Evolutionary conservation across 2,113 vertebrate genomes (phyloP).

Genomic region (Antechinus stuartii): DNA sequence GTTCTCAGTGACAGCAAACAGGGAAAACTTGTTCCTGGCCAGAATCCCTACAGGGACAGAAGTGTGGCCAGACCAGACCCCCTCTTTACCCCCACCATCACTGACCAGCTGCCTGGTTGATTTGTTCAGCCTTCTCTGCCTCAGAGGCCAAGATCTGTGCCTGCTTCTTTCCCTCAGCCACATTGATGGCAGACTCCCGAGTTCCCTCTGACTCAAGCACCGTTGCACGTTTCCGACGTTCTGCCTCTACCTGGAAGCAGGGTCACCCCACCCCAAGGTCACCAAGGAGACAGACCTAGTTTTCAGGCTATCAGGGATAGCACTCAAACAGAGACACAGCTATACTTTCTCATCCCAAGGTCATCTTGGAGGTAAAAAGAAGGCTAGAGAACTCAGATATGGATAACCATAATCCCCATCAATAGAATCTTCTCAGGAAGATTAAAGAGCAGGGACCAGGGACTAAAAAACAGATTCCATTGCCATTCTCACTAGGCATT

Average conservation of each 20-base stretch:
- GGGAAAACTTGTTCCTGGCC: not conserved
- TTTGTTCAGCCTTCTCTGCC: conserved; percentile 92
- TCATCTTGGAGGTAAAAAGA: not conserved
- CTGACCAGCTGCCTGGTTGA: conserved; percentile 94
- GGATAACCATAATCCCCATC: not conserved
- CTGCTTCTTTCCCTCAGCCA: conserved; percentile 95
- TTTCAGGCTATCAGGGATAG: not conserved
- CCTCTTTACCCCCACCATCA: not conserved
- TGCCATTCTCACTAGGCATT: not conserved
- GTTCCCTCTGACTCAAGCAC: conserved; percentile 97
- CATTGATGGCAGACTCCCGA: conserved; percentile 93
- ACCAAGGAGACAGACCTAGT: not conserved
- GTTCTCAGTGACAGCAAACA: conserved; percentile 13
- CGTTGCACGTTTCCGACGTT: conserved; percentile 93
- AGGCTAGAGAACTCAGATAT: not conserved
- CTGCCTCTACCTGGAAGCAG: conserved; percentile 92
- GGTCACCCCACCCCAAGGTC: not conserved
- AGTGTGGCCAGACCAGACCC: not conserved
- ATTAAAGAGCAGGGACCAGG: not conserved
- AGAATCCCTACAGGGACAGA: not conserved
- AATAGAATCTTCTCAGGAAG: not conserved
- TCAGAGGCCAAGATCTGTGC: conserved; percentile 97
- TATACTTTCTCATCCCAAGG: not conserved
- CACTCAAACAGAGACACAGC: not conserved
- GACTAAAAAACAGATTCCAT: not conserved